These are phyloP conservation scores for Eretmochelys imbricata DNA, from an alignment of 2,113 vertebrate genomes.

Conservation along the genomic window DNA sequence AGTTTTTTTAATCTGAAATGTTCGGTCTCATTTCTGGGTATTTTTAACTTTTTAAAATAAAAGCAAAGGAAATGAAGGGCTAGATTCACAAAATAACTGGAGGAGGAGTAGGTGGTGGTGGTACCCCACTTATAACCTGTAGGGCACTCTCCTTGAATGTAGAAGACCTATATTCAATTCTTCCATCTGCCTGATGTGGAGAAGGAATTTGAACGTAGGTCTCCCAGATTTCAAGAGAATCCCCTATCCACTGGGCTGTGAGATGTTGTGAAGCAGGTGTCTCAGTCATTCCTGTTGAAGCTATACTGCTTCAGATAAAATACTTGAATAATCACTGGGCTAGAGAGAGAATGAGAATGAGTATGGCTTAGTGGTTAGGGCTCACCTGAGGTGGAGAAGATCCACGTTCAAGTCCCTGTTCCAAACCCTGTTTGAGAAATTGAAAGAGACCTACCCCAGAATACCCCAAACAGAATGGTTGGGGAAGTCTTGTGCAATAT, in stretches of 20 bases:
- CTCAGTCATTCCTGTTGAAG: not conserved
- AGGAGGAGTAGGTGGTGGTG: too few relatives aligned
- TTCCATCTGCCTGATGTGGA: not conserved
- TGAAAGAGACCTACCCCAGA: not conserved
- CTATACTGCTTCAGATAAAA: not conserved
- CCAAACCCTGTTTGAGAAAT: not conserved
- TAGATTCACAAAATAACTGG: too few relatives aligned
- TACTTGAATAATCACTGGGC: not conserved
- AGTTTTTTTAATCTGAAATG: too few relatives aligned
- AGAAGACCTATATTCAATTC: too few relatives aligned
- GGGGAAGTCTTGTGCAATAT: not conserved
- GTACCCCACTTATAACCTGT: too few relatives aligned
- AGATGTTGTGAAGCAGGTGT: not conserved
- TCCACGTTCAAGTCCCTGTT: not conserved
- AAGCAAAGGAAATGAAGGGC: too few relatives aligned
- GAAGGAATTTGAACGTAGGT: not conserved
- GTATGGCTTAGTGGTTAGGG: not conserved
- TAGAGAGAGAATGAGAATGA: not conserved
- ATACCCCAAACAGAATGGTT: not conserved
- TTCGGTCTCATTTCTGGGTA: too few relatives aligned
- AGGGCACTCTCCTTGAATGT: too few relatives aligned
- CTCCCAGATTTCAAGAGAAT: not conserved
- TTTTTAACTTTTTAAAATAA: too few relatives aligned
- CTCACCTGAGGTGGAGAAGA: not conserved
- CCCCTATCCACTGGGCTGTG: not conserved